Evolutionary conservation across 2,888 invertebrate species (phyloP).

Genomic region (Allacma fusca): DNA sequence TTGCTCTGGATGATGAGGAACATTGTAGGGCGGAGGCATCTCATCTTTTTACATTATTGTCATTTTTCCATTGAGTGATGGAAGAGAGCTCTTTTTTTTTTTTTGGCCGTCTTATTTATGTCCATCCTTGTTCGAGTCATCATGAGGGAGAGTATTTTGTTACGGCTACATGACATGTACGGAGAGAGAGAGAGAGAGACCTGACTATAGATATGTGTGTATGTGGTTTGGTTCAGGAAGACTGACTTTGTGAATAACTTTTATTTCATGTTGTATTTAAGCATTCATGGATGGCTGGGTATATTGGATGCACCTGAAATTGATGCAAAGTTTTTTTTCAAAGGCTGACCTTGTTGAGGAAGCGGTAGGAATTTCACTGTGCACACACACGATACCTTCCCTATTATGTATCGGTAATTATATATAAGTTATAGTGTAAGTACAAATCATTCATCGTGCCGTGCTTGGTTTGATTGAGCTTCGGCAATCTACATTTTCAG

Average conservation of each 20-base stretch:
- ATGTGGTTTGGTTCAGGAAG: constrained; percentile 26
- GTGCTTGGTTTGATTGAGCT: neutral
- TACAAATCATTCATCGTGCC: constrained; percentile 2
- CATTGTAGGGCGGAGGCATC: neutral
- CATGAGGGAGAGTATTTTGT: neutral
- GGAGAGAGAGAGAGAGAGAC: no score
- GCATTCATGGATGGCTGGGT: constrained; percentile 33
- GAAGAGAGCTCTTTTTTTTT: constrained; percentile 23
- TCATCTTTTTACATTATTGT: constrained; percentile 13
- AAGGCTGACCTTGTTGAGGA: constrained; percentile 28
- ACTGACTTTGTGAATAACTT: constrained; percentile 27
- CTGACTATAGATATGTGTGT: no score
- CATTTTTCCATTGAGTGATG: constrained; percentile 15
- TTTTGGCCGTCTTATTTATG: neutral
- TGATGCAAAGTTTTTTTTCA: constrained; percentile 7
- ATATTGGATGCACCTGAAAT: constrained; percentile 32
- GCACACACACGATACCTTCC: neutral
- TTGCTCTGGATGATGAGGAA: neutral
- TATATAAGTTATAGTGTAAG: neutral
- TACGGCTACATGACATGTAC: neutral
- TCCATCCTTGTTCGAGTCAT: neutral
- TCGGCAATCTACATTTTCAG: neutral
- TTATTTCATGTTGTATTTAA: constrained; percentile 22
- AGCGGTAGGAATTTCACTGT: constrained; percentile 5
- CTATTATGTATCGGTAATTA: constrained; percentile 1